Percentiles rank a stretch among this genome's conserved stretches.
phyloP scores from a whole-genome alignment of 1,140 invertebrate genomes.

The Drosophila repletoides region DNA sequence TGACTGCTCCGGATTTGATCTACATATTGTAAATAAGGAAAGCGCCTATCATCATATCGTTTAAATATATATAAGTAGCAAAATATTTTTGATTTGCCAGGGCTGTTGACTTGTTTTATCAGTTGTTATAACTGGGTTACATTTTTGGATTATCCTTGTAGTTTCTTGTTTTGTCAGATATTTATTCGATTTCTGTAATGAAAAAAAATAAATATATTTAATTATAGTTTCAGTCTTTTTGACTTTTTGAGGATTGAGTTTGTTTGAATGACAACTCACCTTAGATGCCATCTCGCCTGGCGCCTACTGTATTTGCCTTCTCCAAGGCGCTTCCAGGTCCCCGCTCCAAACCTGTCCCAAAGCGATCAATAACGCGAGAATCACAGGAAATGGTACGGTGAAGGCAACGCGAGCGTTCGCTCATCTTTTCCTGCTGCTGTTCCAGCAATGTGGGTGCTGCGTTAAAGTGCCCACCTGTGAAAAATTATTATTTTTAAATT shows the following conservation, averaged over 20 bases:
- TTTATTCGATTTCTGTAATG: not conserved
- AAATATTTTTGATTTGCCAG: not conserved
- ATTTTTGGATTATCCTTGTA: slow-evolving; percentile 1
- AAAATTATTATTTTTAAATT: not conserved
- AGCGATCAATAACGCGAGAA: slow-evolving; percentile 60
- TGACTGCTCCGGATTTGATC: slow-evolving; percentile 13
- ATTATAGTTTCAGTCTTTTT: not conserved
- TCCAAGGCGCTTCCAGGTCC: slow-evolving; percentile 17
- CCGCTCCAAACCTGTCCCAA: slow-evolving; percentile 16
- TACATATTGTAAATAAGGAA: slow-evolving; percentile 31
- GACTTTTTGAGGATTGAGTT: too few species aligned
- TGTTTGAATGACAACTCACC: slow-evolving; percentile 25
- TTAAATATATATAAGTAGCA: too few species aligned
- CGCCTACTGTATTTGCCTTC: slow-evolving; percentile 30
- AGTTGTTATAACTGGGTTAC: slow-evolving; percentile 10
- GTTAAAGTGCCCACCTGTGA: slow-evolving; percentile 83
- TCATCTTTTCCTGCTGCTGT: slow-evolving; percentile 89
- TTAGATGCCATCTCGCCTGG: slow-evolving; percentile 46
- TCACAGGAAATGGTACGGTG: slow-evolving; percentile 83
- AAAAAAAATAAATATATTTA: not conserved
- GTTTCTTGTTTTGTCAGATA: not conserved
- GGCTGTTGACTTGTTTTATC: slow-evolving; percentile 1
- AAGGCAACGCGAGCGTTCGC: slow-evolving; percentile 86
- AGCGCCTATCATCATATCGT: slow-evolving; percentile 3
- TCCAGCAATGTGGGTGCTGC: slow-evolving; percentile 88